Percentiles rank a stretch among this genome's conserved stretches.
These are phyloP conservation scores for Andinoacara biseriatus DNA, from an alignment of 2,113 vertebrate genomes.

Conservation along the genomic window DNA sequence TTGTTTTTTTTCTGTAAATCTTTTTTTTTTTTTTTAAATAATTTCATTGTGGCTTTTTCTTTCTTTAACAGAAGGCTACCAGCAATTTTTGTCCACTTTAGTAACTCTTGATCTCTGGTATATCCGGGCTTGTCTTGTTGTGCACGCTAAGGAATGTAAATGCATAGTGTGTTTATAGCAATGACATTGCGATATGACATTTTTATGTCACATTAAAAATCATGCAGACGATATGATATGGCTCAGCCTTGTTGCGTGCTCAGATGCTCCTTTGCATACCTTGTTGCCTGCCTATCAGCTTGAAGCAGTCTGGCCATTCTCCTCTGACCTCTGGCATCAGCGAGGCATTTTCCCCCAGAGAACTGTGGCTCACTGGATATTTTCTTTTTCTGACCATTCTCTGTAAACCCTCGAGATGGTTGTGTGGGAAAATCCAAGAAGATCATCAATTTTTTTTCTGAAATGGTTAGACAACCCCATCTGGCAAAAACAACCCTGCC, in stretches of 20 bases:
- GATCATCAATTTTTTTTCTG: background rate
- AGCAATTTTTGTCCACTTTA: too few relatives aligned
- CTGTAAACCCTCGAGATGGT: background rate
- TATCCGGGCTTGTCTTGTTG: background rate
- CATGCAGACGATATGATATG: background rate
- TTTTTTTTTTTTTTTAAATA: too few relatives aligned
- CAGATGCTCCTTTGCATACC: background rate
- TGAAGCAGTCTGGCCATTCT: background rate
- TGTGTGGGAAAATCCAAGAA: background rate
- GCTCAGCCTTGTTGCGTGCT: background rate
- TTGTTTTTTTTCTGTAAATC: too few relatives aligned
- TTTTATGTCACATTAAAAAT: background rate
- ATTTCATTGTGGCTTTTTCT: too few relatives aligned
- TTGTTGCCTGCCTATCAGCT: background rate
- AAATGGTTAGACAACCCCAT: background rate
- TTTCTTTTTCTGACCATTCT: background rate
- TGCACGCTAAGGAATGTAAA: background rate
- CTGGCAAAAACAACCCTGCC: background rate
- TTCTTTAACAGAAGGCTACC: too few relatives aligned
- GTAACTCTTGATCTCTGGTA: background rate
- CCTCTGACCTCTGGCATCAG: conserved; percentile 2
- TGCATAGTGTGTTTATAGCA: too few relatives aligned
- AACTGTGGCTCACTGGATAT: background rate
- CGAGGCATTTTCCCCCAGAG: background rate
- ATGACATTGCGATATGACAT: background rate